Base-by-base conservation (phyloP, 1,140 invertebrate genomes). In the Wiebesia pumilae region DNA sequence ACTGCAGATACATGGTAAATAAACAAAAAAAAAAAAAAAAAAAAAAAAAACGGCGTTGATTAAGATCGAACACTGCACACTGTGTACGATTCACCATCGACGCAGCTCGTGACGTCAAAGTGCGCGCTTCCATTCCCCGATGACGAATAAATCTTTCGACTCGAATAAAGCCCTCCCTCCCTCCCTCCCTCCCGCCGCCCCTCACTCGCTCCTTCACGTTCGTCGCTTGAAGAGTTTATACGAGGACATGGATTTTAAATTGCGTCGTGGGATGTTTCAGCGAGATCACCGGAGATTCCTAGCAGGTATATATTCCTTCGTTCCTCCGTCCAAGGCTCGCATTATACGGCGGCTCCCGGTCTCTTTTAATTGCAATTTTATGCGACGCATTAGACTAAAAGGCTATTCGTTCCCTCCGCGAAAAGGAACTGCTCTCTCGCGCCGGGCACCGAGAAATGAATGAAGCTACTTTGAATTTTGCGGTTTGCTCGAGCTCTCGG, bases 371-470 rank as follows among this genome's bases (percentile, higher is more conserved):
- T 90, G 88, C 83, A 84, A 90, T 90, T 90, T 90, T 90, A 90
- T 90, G 87, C 89, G 81, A 89, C 30, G 88, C 89, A 90, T 90
- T 90, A 90, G 89, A 89, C 90, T 90, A 90, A 90, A 90, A 90
- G 89, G 89, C 85, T 83, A 89, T 90, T 88, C 89, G 82, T 58
- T 54, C 24, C 33, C 19, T 40, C 33, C 69, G 82, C 69, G 82
- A 58, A 75, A 83, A 75, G 69, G 78, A 75, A 51, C 78, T 81
- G 12, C 82, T 82, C 80, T 43, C 65, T 69, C 65, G 19, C 35
- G 7, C 21, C 21, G n/a, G 19, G 19, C 82, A 54, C 73, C 51
- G 38, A 80, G 80, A 78, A 86, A 86, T 58, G 85, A 86, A 86
- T 78, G 71, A 81, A 78, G 65, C 85, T 80, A 87, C 81, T 83